Conservation (phyloP, 2,888 invertebrate species). For the Pristionchus arcanus region DNA sequence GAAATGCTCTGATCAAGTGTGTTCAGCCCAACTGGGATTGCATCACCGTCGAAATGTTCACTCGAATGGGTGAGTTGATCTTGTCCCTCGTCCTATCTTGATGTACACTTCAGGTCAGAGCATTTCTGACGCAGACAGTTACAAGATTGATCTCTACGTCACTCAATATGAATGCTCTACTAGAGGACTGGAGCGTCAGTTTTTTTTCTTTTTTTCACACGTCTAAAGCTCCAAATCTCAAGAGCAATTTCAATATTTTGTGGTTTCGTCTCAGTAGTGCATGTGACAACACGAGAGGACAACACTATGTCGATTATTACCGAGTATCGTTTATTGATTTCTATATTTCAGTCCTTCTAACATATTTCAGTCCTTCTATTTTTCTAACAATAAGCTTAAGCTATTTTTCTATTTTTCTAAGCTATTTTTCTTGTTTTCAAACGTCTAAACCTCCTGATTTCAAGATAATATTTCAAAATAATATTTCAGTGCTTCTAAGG, state of each 20-base stretch:
- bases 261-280: no score
- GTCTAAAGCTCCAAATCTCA: not conserved
- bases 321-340: no score
- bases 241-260: not conserved
- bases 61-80: not conserved
- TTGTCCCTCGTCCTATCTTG: not conserved
- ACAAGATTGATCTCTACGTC: conserved; percentile 49
- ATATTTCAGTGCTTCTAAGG: conserved; percentile 4
- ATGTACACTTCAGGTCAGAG: not conserved
- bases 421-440: no score
- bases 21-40: conserved; percentile 47
- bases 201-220: not conserved
- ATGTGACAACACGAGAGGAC: no score
- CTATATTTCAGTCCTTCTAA: no score
- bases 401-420: no score
- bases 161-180: conserved; percentile 49
- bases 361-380: no score
- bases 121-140: not conserved
- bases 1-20: conserved; percentile 27
- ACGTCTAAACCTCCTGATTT: no score
- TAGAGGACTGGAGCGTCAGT: conserved; percentile 29
- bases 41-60: conserved; percentile 11
- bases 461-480: no score
- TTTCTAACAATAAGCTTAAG: no score
- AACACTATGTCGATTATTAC: no score